These are phyloP conservation scores for Mola mola DNA, from an alignment of 2,113 vertebrate species.

Conservation along the genomic window DNA sequence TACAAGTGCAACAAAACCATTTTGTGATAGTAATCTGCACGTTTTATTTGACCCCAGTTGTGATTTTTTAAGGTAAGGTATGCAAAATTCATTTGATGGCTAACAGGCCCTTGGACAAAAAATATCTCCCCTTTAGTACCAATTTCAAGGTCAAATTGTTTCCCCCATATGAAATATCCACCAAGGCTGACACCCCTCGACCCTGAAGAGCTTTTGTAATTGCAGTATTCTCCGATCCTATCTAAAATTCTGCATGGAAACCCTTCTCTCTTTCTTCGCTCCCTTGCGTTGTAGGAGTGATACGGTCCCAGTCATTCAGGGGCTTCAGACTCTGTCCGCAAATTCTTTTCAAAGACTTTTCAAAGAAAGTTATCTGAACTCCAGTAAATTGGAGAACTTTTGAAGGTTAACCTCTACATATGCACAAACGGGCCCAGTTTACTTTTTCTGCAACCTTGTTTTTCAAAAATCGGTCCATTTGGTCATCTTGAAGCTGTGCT, in stretches of 20 bases:
- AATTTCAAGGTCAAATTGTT: constrained; percentile 47
- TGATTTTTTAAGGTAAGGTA: constrained; percentile 7
- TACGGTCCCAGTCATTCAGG: constrained; percentile 2
- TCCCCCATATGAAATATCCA: constrained; percentile 17
- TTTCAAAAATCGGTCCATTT: background rate
- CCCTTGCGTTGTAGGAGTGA: constrained; percentile 12
- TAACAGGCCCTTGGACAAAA: constrained; percentile 14
- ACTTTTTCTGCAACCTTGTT: background rate
- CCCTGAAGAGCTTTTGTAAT: constrained; percentile 41
- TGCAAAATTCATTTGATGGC: constrained; percentile 39
- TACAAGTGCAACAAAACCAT: background rate
- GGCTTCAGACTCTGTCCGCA: constrained; percentile 13
- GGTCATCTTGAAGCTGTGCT: background rate
- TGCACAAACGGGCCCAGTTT: background rate
- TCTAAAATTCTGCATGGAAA: constrained; percentile 41
- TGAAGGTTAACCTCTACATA: background rate
- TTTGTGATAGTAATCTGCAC: background rate
- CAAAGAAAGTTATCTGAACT: constrained; percentile 7
- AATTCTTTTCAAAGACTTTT: constrained; percentile 10
- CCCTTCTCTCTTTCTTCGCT: constrained; percentile 2
- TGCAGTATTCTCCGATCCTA: constrained; percentile 35
- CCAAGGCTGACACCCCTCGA: constrained; percentile 9
- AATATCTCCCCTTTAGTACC: constrained; percentile 30
- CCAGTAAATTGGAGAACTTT: background rate
- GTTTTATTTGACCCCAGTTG: constrained; percentile 19